These are phyloP conservation scores for Todiramphus chloris DNA, from an alignment of 2,113 vertebrate genomes.

Conservation along the genomic window DNA sequence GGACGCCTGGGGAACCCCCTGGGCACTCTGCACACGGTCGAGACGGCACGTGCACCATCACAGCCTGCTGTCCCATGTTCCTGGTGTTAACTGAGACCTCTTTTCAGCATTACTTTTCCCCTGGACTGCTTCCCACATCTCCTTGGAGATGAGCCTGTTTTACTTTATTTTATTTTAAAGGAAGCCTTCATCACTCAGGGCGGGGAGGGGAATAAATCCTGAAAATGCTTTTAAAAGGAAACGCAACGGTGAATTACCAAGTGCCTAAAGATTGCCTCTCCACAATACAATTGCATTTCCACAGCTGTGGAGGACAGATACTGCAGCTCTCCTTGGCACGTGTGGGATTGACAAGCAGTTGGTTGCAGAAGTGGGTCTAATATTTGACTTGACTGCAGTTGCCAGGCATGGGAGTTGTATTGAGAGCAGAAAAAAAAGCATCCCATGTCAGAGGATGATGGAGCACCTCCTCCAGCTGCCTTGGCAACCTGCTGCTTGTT, in stretches of 20 bases:
- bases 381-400: neutral
- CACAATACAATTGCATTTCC: neutral
- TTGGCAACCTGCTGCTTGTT: neutral
- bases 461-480: neutral
- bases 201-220: too few species aligned
- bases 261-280: neutral
- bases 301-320: neutral
- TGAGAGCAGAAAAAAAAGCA: neutral
- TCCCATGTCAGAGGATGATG: neutral
- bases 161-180: neutral
- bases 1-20: neutral
- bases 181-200: neutral
- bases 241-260: neutral
- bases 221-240: neutral
- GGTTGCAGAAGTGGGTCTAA: neutral
- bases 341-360: neutral
- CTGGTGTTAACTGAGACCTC: neutral
- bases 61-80: neutral
- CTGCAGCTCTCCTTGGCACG: neutral
- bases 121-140: neutral
- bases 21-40: rapidly evolving
- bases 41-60: rapidly evolving
- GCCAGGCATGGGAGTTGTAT: neutral
- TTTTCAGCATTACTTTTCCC: neutral
- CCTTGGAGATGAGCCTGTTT: neutral